These are phyloP conservation scores for Macheiramphus alcinus DNA, from an alignment of 2,113 vertebrate species.

Conservation along the genomic window DNA sequence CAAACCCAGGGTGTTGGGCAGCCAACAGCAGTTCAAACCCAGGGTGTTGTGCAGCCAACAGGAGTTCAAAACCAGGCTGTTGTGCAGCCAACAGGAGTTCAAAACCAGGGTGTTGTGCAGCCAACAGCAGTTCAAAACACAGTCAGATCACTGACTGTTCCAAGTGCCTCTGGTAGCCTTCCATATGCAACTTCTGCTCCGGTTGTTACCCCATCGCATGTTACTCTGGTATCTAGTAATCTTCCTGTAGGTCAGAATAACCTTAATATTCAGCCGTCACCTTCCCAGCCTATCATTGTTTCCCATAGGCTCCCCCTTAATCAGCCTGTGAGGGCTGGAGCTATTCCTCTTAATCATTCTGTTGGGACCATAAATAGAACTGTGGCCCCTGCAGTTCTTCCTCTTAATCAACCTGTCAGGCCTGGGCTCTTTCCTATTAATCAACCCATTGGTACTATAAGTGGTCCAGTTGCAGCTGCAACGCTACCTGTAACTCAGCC, in stretches of 20 bases:
- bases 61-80: not conserved
- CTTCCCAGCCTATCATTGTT: constrained; percentile 71
- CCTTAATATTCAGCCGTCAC: constrained; percentile 50
- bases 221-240: constrained; percentile 75
- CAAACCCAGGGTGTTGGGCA: not conserved
- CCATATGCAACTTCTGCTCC: constrained; percentile 46
- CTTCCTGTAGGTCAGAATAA: constrained; percentile 70
- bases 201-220: constrained; percentile 14
- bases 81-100: not conserved
- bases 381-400: constrained; percentile 58
- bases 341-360: constrained; percentile 69
- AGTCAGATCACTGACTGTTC: not conserved
- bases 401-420: constrained; percentile 54
- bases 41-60: not conserved
- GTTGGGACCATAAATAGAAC: constrained; percentile 63
- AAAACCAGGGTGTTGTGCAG: constrained; percentile 51
- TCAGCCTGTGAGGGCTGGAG: constrained; percentile 63
- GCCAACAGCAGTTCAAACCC: constrained; percentile 36
- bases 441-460: constrained; percentile 59
- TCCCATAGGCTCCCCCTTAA: constrained; percentile 73
- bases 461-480: constrained; percentile 32
- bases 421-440: constrained; percentile 65
- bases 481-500: constrained; percentile 64
- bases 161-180: constrained; percentile 55
- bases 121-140: constrained; percentile 27